These are phyloP conservation scores for Apodemus agrarius DNA, from an alignment of 2,797 vertebrate genomes.

Conservation along the genomic window DNA sequence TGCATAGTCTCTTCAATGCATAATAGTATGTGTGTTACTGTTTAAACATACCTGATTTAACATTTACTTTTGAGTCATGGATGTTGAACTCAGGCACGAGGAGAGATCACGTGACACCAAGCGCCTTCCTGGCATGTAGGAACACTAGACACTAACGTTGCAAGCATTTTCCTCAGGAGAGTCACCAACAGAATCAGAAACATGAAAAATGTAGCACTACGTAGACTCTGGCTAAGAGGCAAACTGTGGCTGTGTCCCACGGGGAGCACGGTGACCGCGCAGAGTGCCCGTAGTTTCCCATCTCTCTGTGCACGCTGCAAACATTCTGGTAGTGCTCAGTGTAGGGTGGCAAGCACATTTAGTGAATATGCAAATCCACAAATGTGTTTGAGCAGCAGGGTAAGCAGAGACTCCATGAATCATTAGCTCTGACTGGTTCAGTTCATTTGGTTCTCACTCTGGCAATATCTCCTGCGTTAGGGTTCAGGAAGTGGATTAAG, in stretches of 20 bases:
- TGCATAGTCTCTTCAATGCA: neutral
- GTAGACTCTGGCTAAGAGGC: neutral
- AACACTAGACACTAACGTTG: neutral
- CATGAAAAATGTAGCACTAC: neutral
- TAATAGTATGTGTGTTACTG: neutral
- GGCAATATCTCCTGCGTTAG: neutral
- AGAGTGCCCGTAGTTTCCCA: neutral
- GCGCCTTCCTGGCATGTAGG: neutral
- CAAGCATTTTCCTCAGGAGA: neutral
- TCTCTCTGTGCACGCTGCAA: accelerated
- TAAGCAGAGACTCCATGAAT: neutral
- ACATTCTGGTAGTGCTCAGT: neutral
- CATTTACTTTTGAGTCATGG: neutral
- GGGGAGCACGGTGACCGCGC: neutral
- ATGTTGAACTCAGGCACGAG: neutral
- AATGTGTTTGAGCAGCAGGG: neutral
- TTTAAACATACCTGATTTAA: neutral
- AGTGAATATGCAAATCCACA: neutral
- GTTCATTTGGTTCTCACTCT: neutral
- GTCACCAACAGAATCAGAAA: slow-evolving; percentile 12
- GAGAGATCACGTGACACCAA: neutral
- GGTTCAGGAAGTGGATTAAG: neutral
- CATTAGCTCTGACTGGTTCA: neutral
- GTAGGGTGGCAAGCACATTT: neutral
- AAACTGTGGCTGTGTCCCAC: accelerated